Conservation (phyloP, 2,888 invertebrate species). For the Spisula subtruncata region DNA sequence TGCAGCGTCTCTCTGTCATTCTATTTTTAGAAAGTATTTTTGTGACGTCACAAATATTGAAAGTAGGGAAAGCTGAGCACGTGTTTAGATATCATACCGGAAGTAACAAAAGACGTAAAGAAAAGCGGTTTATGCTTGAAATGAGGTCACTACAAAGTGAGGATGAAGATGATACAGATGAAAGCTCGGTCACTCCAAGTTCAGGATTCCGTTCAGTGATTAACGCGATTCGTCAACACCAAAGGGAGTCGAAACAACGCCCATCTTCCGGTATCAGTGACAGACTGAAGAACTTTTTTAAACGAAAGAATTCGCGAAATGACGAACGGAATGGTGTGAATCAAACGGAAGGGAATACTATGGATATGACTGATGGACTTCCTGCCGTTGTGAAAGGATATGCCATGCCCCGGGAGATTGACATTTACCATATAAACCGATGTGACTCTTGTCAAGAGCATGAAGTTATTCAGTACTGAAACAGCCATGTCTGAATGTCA, state of each 20-base stretch:
- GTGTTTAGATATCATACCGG: slow-evolving; percentile 46
- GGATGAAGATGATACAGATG: slow-evolving; percentile 5
- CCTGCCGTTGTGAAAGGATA: neutral
- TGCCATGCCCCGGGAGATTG: neutral
- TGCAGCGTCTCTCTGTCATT: slow-evolving; percentile 70
- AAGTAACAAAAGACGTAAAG: slow-evolving; percentile 39
- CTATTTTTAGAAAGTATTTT: slow-evolving; percentile 71
- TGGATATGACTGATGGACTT: neutral
- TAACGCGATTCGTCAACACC: slow-evolving; percentile 47
- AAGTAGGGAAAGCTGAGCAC: slow-evolving; percentile 39
- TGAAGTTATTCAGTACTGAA: neutral
- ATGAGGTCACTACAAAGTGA: slow-evolving; percentile 58
- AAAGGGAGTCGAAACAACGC: neutral
- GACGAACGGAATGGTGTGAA: neutral
- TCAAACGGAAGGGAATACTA: neutral
- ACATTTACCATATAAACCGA: neutral
- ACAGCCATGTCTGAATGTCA: too few species aligned
- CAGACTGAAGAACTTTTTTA: slow-evolving; percentile 45
- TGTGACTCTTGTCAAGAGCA: neutral
- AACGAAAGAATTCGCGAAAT: neutral
- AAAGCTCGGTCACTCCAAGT: slow-evolving; percentile 23
- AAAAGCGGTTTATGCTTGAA: slow-evolving; percentile 64
- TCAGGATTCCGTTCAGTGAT: slow-evolving; percentile 58
- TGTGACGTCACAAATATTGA: slow-evolving; percentile 32
- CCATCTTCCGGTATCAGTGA: slow-evolving; percentile 62